Evolutionary conservation across 2,888 invertebrate species (phyloP).

Genomic region (Himalopsyche tibetana): DNA sequence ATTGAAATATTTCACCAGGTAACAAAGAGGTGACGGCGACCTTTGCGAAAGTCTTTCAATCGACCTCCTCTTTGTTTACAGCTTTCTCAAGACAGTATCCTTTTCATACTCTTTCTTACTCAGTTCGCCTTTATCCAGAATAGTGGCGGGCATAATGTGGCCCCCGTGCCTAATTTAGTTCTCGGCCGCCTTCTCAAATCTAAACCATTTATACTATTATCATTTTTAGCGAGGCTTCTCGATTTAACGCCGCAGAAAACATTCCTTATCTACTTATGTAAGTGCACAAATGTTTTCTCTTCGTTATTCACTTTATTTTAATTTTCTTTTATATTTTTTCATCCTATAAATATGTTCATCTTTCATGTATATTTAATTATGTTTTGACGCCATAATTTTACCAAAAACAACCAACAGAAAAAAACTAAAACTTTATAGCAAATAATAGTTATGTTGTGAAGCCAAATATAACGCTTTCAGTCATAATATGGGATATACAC

Average conservation of each 20-base stretch:
- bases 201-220: constrained; percentile 9
- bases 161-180: constrained; percentile 10
- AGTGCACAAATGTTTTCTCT: neutral
- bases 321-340: neutral
- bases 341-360: no score
- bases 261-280: neutral
- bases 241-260: neutral
- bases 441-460: no score
- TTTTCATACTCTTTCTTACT: constrained; percentile 14
- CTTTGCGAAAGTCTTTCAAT: constrained; percentile 22
- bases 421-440: no score
- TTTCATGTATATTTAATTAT: no score
- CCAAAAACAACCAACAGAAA: no score
- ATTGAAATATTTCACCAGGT: constrained; percentile 26
- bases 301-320: neutral
- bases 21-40: neutral
- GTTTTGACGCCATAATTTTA: no score
- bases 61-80: constrained; percentile 27
- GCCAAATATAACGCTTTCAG: no score
- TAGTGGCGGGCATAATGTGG: constrained; percentile 10
- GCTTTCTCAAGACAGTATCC: constrained; percentile 30
- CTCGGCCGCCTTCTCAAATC: neutral
- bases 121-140: neutral
- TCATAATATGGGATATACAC: no score
- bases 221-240: constrained; percentile 23